These are phyloP conservation scores for Drosophila asahinai DNA, from an alignment of 1,140 invertebrate genomes.

Conservation along the genomic window DNA sequence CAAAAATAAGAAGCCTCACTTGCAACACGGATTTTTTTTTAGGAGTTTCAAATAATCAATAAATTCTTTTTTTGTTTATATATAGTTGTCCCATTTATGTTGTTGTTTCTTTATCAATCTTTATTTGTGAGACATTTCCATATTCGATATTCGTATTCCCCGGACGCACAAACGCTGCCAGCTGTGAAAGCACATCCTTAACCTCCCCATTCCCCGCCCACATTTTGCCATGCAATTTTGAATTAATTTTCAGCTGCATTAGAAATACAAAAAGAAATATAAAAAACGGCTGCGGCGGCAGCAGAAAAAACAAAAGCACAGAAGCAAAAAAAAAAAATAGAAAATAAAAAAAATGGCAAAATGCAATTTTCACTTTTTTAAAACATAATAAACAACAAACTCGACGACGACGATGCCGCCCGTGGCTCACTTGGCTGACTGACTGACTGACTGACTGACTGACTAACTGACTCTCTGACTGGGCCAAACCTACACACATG, in stretches of 20 bases:
- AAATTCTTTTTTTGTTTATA: neutral
- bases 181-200: conserved; percentile 24
- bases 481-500: conserved; percentile 39
- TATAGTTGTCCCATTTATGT: neutral
- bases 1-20: too few species aligned
- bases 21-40: neutral
- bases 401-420: conserved; percentile 12
- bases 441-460: conserved; percentile 35
- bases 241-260: conserved; percentile 70
- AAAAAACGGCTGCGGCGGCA: neutral
- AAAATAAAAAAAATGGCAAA: conserved; percentile 29
- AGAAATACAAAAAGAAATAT: conserved; percentile 40
- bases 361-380: conserved; percentile 82
- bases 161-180: conserved; percentile 1
- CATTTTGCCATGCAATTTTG: conserved; percentile 34
- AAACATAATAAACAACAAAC: conserved; percentile 54
- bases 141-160: conserved; percentile 1
- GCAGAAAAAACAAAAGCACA: conserved; percentile 4
- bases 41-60: neutral
- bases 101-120: neutral
- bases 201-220: conserved; percentile 13
- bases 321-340: neutral
- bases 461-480: conserved; percentile 55
- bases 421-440: conserved; percentile 56
- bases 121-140: conserved; percentile 7